Conservation (phyloP, 2,797 vertebrate genomes). For the Anomalospiza imberbis region DNA sequence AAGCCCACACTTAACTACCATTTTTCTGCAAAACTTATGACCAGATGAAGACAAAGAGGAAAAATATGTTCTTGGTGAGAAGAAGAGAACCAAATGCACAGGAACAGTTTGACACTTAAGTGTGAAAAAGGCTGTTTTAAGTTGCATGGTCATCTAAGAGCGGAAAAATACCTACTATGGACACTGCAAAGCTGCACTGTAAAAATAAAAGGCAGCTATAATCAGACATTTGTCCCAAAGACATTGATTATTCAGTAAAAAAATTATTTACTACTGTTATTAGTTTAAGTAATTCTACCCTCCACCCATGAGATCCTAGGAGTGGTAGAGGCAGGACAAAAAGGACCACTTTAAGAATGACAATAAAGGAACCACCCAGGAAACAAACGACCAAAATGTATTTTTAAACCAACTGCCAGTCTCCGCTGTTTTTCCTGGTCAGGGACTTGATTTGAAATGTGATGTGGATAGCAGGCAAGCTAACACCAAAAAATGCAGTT, state of each 20-base stretch:
- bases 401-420: constrained; percentile 10
- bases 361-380: background rate
- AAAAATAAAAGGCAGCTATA: background rate
- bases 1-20: background rate
- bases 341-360: background rate
- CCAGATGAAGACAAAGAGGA: background rate
- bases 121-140: background rate
- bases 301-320: background rate
- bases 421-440: background rate
- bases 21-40: background rate
- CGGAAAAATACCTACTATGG: background rate
- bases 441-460: constrained; percentile 24
- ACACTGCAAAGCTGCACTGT: background rate
- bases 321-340: background rate
- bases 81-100: background rate
- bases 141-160: background rate
- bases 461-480: background rate
- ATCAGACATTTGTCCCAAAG: background rate
- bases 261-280: background rate
- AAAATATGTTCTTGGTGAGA: background rate
- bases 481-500: constrained; percentile 44
- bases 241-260: background rate
- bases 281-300: background rate
- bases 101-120: background rate
- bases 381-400: background rate